Evolutionary conservation across 64 coral and sea anemone genomes (phyloP).

Genomic region (Montipora capricornis): DNA sequence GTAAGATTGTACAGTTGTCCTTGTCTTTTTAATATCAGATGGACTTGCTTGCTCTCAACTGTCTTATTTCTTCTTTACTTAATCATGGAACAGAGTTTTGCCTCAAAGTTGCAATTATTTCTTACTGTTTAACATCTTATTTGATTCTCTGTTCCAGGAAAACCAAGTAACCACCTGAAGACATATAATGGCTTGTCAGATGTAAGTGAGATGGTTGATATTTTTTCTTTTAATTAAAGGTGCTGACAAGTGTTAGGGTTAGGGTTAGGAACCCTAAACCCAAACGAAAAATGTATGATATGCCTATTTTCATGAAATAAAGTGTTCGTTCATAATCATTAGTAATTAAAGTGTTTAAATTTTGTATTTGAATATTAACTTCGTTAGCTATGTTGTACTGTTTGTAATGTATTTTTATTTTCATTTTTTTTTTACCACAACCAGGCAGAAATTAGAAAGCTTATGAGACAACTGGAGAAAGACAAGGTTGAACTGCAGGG

Average conservation of each 20-base stretch:
- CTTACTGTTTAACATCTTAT: not conserved
- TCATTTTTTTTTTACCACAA: not conserved
- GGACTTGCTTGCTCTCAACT: too few relatives aligned
- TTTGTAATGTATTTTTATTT: not conserved
- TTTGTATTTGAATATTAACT: too few relatives aligned
- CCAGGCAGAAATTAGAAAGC: conserved; percentile 93
- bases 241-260: too few relatives aligned
- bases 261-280: too few relatives aligned
- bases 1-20: conserved; percentile 42
- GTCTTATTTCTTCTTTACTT: too few relatives aligned
- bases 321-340: too few relatives aligned
- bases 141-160: conserved; percentile 50
- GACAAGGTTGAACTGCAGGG: conserved; percentile 91
- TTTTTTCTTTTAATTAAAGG: not conserved
- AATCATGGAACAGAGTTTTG: too few relatives aligned
- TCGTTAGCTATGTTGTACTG: too few relatives aligned
- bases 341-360: too few relatives aligned
- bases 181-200: conserved; percentile 92
- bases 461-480: conserved; percentile 93
- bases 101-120: not conserved
- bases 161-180: conserved; percentile 77
- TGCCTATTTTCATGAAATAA: too few relatives aligned
- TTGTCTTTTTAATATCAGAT: too few relatives aligned
- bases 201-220: conserved; percentile 56
- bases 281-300: too few relatives aligned